Evolutionary conservation across 1,140 invertebrate species (phyloP).

Genomic region (Cheumatopsyche charites): DNA sequence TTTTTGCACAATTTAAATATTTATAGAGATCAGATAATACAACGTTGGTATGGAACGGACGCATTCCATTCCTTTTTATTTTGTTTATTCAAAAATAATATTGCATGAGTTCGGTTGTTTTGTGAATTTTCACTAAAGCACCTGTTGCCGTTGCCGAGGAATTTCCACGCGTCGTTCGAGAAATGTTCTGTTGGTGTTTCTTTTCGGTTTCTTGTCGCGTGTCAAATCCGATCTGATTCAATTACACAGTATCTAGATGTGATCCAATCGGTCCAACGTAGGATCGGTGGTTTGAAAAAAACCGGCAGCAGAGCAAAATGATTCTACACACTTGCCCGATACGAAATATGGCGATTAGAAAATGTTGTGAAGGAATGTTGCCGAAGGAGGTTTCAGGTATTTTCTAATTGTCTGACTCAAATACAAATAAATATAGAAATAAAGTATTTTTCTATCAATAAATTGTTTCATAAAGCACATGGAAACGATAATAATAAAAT

Average conservation of each 20-base stretch:
- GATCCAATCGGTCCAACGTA: slow-evolving; percentile 16
- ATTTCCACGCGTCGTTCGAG: no score
- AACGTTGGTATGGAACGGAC: no score
- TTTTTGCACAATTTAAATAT: slow-evolving; percentile 43
- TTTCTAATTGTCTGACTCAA: slow-evolving; percentile 4
- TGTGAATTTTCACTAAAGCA: no score
- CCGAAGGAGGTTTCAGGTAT: background rate
- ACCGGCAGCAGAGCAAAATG: slow-evolving; percentile 38
- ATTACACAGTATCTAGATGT: slow-evolving; percentile 43
- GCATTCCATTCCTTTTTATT: no score
- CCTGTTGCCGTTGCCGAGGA: no score
- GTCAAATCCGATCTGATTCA: slow-evolving; percentile 45
- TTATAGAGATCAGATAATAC: slow-evolving; percentile 9
- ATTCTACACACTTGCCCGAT: slow-evolving; percentile 42
- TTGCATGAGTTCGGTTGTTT: no score
- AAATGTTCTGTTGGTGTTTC: no score
- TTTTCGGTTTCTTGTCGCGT: slow-evolving; percentile 32
- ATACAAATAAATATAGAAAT: no score
- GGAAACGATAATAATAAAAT: no score
- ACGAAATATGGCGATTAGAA: slow-evolving; percentile 37
- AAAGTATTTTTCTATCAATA: no score
- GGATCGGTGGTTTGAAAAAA: slow-evolving; percentile 20
- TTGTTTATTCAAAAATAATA: no score
- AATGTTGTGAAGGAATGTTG: slow-evolving; percentile 32
- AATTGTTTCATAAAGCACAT: no score